These are phyloP conservation scores for Galerucella calmariensis DNA, from an alignment of 2,888 invertebrate species.

Conservation along the genomic window DNA sequence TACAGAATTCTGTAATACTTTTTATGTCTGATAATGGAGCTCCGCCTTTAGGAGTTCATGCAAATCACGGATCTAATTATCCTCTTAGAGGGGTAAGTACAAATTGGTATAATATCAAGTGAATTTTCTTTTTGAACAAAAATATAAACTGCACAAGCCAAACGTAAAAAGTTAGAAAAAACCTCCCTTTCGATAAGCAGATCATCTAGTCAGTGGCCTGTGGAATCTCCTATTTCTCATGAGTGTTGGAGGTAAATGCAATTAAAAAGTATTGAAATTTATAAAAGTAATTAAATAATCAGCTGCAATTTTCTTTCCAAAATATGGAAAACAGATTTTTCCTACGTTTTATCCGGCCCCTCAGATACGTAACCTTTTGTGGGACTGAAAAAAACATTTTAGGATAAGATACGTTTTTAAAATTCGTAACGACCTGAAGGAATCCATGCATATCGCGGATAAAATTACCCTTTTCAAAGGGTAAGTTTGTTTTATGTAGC, in stretches of 20 bases:
- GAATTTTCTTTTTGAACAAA: no score
- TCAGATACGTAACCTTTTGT: constrained; percentile 8
- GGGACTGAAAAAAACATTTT: background rate
- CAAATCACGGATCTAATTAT: constrained; percentile 84
- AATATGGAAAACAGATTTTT: background rate
- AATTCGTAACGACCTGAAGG: constrained; percentile 9
- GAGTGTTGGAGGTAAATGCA: no score
- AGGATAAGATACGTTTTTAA: background rate
- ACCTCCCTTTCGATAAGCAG: no score
- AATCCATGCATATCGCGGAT: constrained; percentile 14
- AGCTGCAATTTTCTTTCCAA: background rate
- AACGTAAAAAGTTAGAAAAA: no score
- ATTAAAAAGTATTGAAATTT: no score
- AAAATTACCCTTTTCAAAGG: constrained; percentile 10
- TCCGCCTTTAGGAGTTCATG: constrained; percentile 77
- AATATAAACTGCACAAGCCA: no score
- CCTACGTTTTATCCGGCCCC: background rate
- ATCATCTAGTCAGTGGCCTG: no score
- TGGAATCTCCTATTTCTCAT: no score
- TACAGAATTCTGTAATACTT: constrained; percentile 85
- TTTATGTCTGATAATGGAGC: constrained; percentile 93
- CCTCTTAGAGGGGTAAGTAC: constrained; percentile 77
- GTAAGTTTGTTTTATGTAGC: constrained; percentile 15
- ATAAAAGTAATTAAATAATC: background rate
- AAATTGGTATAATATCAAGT: background rate